Conservation (phyloP, 2,113 vertebrate genomes). For the Actenoides hombroni region DNA sequence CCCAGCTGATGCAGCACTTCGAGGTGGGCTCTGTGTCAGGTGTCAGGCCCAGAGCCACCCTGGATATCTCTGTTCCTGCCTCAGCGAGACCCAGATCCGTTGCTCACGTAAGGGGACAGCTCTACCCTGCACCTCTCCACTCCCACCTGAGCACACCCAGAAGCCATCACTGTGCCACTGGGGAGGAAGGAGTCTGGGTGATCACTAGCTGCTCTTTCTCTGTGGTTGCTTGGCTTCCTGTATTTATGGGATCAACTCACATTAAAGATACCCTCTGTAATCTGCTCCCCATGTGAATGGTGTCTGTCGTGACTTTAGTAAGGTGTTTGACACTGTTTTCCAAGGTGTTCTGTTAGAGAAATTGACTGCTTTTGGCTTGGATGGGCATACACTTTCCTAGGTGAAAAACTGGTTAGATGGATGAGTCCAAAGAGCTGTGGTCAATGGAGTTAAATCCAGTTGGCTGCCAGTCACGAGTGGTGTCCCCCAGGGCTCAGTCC, state of each 20-base stretch:
- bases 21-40: background rate
- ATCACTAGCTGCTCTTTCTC: background rate
- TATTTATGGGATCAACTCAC: background rate
- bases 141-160: background rate
- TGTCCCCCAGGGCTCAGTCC: too few species aligned
- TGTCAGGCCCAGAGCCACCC: background rate
- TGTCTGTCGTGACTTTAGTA: too few species aligned
- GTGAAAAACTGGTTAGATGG: too few species aligned
- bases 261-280: background rate
- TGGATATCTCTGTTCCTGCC: fast-evolving
- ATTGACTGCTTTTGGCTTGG: too few species aligned
- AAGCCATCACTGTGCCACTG: fast-evolving
- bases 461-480: too few species aligned
- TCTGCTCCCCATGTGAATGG: background rate
- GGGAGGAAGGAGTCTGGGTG: background rate
- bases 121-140: background rate
- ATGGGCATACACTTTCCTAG: too few species aligned
- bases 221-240: background rate
- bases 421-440: too few species aligned
- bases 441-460: too few species aligned
- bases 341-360: too few species aligned
- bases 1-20: fast-evolving
- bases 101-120: background rate
- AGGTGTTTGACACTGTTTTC: too few species aligned
- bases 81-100: fast-evolving